Conservation (phyloP, 2,888 invertebrate species). For the Andrena marginata region DNA sequence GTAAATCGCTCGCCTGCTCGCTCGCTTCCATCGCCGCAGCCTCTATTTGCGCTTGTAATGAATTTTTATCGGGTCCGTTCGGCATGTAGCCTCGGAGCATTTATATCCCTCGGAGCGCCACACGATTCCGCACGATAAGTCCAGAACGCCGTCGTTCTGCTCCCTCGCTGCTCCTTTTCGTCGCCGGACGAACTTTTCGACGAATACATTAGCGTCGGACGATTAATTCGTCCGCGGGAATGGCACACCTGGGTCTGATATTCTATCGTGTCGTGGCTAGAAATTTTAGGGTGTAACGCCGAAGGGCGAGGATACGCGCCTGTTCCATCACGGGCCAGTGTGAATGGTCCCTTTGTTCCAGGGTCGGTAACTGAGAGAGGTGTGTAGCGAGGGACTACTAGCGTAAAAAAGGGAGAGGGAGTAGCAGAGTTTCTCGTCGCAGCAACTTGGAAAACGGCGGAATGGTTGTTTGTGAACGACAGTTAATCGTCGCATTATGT, state of each 20-base stretch:
- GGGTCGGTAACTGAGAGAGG: no score
- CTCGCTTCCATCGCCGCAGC: constrained; percentile 31
- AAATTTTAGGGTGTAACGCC: no score
- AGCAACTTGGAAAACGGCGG: neutral
- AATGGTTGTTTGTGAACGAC: constrained; percentile 5
- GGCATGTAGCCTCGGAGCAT: constrained; percentile 51
- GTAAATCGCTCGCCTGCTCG: constrained; percentile 61
- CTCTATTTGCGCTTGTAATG: constrained; percentile 61
- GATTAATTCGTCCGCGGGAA: constrained; percentile 36
- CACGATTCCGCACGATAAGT: constrained; percentile 36
- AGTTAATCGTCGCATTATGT: constrained; percentile 15
- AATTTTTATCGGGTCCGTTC: constrained; percentile 64
- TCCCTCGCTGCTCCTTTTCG: neutral
- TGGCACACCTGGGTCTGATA: neutral
- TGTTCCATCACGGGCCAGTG: no score
- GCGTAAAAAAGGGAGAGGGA: no score
- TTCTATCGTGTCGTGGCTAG: neutral
- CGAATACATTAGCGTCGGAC: constrained; percentile 29
- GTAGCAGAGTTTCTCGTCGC: neutral
- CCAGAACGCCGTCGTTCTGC: constrained; percentile 8
- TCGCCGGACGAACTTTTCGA: constrained; percentile 20
- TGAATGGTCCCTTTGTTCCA: no score
- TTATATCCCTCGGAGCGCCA: constrained; percentile 52
- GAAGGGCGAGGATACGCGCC: no score
- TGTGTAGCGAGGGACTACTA: no score